These are phyloP conservation scores for Atrichornis clamosus DNA, from an alignment of 2,113 vertebrate genomes.

Conservation along the genomic window DNA sequence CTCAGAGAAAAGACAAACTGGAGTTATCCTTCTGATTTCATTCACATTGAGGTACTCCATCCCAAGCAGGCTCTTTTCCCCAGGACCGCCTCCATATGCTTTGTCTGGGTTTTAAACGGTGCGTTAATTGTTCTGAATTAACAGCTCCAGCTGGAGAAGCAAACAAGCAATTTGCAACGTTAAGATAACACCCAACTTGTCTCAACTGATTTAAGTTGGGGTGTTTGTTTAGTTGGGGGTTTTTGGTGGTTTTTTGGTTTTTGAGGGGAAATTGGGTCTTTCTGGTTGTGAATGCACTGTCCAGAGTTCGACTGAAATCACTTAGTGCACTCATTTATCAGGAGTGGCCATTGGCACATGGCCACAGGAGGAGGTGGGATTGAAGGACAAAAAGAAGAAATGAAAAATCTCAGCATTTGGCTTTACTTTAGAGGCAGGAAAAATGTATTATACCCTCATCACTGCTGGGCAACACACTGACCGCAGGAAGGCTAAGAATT, in stretches of 20 bases:
- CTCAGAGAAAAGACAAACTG: not conserved
- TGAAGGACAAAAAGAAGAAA: not conserved
- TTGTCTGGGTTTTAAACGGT: slow-evolving; percentile 51
- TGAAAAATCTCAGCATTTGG: not conserved
- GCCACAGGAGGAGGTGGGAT: not conserved
- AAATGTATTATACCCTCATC: not conserved
- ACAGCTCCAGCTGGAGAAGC: slow-evolving; percentile 76
- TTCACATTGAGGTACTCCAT: not conserved
- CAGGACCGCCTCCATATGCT: slow-evolving; percentile 50
- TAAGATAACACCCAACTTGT: slow-evolving; percentile 71
- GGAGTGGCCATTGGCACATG: not conserved
- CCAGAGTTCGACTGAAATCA: not conserved
- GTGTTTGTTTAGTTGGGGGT: not conserved
- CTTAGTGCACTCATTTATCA: not conserved
- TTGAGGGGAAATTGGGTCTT: not conserved
- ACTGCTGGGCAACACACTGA: not conserved
- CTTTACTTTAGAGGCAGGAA: not conserved
- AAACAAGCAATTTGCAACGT: slow-evolving; percentile 71
- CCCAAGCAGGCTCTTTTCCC: not conserved
- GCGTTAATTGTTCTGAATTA: slow-evolving; percentile 74
- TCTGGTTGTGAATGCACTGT: not conserved
- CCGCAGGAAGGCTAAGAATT: not conserved
- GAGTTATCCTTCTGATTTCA: not conserved
- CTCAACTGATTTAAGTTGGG: slow-evolving; percentile 56
- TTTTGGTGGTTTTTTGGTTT: not conserved